These are phyloP conservation scores for Cisticola juncidis DNA, from an alignment of 2,113 vertebrate species.

Conservation along the genomic window DNA sequence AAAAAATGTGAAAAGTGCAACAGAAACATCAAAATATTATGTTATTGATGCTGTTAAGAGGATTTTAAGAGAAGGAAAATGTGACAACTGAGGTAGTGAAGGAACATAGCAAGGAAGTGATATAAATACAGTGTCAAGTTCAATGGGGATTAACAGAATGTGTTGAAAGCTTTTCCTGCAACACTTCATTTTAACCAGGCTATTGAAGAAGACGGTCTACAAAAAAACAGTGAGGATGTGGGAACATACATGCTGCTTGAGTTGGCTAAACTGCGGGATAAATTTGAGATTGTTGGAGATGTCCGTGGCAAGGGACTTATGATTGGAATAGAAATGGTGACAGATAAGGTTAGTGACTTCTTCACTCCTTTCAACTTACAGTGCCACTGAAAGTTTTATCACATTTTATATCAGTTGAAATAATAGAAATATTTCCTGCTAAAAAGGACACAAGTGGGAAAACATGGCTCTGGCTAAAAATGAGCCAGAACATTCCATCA, in stretches of 20 bases:
- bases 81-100: background rate
- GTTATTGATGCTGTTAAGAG: background rate
- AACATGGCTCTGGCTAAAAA: background rate
- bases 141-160: background rate
- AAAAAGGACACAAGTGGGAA: background rate
- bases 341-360: constrained; percentile 83
- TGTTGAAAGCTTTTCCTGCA: background rate
- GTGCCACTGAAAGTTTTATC: background rate
- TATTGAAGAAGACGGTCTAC: constrained; percentile 83
- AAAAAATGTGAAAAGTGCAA: background rate
- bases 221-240: constrained; percentile 80
- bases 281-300: constrained; percentile 90
- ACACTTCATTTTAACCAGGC: constrained; percentile 69
- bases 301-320: constrained; percentile 93
- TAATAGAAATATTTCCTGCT: background rate
- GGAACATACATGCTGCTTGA: constrained; percentile 85
- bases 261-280: constrained; percentile 86
- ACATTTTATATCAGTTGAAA: background rate
- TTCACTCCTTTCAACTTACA: background rate
- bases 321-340: constrained; percentile 94
- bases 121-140: background rate
- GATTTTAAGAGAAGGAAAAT: background rate
- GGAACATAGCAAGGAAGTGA: background rate
- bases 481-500: background rate
- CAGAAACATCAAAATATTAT: background rate